Base-by-base conservation (phyloP, 2,797 vertebrate genomes). In the Allobates femoralis region DNA sequence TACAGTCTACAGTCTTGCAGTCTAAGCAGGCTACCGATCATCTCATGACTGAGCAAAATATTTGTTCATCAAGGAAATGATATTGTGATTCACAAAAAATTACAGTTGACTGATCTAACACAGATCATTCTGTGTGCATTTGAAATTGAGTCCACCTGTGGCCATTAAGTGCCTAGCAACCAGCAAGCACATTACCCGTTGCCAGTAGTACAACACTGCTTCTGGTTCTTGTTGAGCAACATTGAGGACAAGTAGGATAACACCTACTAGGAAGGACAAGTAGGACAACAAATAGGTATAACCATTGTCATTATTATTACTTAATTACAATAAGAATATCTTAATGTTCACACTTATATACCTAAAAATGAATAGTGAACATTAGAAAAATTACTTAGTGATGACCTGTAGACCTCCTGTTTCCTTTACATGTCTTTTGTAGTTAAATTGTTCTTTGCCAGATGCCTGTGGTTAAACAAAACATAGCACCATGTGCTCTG, bases 401-500 rank as follows among this genome's bases (percentile, higher is more conserved):
- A 56, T 83, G 76, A 74, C 82, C 82, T 66, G 23, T 41, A 41
- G 30, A 46, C 53, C 75, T 88, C 56, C 30, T 75, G 41, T 64
- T 66, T 85, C 28, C 75, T 81, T 50, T 85, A 80, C 26, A 62
- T 79, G 53, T 64, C 69, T 67, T 37, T 85, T 76, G 50, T 88
- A 88, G 58, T 69, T 58, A 79, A 82, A 78, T 89, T 76, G 66
- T 87, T 79, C 85, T 86, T 71, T 87, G 66, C 60, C 71, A 81
- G 71, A 79, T 83, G 77, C 75, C 81, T 76, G 83, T 87, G 81
- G 82, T 56, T 81, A 78, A 81, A 84, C 78, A 88, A 76, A 81
- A 77, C 71, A 77, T 41, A 88, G 81, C 71, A 78, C 83, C 77
- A 88, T 87, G 69, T 85, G 83, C 71, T 81, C 28, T 41, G 69